phyloP scores from a whole-genome alignment of 2,113 vertebrate genomes.

The Pomatorhinus ruficollis region DNA sequence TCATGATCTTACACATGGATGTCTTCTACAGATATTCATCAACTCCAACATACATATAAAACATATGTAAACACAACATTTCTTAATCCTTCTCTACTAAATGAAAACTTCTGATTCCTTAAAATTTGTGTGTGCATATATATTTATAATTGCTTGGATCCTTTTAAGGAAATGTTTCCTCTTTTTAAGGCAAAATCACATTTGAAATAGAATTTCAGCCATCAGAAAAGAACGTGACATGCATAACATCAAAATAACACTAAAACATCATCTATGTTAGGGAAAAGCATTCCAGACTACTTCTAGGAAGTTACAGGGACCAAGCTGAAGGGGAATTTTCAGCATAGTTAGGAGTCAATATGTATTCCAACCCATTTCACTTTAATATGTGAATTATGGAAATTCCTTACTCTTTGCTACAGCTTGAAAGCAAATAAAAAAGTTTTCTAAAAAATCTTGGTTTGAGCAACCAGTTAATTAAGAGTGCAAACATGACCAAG shows the following conservation, averaged over 20 bases:
- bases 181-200: background rate
- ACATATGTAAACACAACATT: background rate
- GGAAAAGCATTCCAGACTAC: background rate
- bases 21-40: background rate
- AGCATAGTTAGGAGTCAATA: background rate
- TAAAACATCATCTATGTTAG: background rate
- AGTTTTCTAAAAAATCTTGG: rapidly evolving
- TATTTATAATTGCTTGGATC: background rate
- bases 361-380: background rate
- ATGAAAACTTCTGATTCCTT: background rate
- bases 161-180: background rate
- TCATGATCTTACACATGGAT: rapidly evolving
- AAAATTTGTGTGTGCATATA: too few species aligned
- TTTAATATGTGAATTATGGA: background rate
- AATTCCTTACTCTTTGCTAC: background rate
- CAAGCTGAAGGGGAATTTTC: background rate
- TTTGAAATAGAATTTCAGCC: background rate
- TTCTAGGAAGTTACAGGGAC: background rate
- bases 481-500: background rate
- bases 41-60: background rate
- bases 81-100: background rate
- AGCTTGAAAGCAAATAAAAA: background rate
- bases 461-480: background rate
- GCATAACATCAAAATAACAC: background rate
- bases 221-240: background rate